Conservation (phyloP, 2,113 vertebrate genomes). For the Phaethornis superciliosus region DNA sequence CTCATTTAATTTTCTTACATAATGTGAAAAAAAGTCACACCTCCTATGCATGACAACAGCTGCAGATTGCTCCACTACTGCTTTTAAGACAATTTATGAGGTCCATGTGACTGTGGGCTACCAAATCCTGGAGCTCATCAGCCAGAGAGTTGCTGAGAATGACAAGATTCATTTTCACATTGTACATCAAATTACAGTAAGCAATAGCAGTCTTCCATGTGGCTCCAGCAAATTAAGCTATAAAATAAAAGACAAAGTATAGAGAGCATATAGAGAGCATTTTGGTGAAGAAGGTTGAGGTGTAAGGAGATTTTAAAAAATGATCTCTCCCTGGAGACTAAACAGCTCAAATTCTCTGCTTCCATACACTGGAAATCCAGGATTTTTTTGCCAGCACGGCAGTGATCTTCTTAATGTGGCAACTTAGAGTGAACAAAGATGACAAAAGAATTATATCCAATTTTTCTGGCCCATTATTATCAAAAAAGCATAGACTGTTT, state of each 20-base stretch:
- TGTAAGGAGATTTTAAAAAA: background rate
- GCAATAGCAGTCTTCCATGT: background rate
- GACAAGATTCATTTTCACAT: background rate
- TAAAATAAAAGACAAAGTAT: background rate
- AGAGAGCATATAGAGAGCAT: background rate
- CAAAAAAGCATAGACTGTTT: background rate
- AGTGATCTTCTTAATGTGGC: background rate
- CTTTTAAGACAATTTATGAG: background rate
- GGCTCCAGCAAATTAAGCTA: background rate
- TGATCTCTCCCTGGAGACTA: background rate
- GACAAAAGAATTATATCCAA: background rate
- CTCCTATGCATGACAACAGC: background rate
- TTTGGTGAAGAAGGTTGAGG: background rate
- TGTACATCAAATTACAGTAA: background rate
- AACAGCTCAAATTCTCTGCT: background rate
- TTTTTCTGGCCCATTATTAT: conserved; percentile 2
- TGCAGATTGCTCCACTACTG: background rate
- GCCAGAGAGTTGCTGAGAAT: background rate
- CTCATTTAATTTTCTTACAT: background rate
- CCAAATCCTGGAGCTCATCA: background rate
- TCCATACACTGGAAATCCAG: background rate
- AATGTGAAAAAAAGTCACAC: background rate
- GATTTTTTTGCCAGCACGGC: background rate
- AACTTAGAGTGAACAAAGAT: conserved; percentile 8
- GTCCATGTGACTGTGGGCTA: background rate